phyloP scores from a whole-genome alignment of 2,888 invertebrate genomes.

The Pocota personata region DNA sequence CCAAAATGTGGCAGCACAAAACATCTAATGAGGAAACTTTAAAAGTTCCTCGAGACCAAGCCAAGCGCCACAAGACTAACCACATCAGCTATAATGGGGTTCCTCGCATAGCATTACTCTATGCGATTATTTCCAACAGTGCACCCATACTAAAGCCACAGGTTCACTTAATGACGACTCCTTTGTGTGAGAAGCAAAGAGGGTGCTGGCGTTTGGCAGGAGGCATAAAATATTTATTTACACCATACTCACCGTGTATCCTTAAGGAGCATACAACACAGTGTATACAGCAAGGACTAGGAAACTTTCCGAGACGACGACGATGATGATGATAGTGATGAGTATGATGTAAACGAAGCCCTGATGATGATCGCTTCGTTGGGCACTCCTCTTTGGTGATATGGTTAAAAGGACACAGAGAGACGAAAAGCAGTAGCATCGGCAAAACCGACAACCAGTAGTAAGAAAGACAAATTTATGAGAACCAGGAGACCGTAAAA shows the following conservation, averaged over 20 bases:
- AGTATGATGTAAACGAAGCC: constrained; percentile 18
- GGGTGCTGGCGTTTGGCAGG: constrained; percentile 15
- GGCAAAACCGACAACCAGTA: background rate
- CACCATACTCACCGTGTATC: constrained; percentile 21
- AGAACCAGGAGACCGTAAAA: constrained; percentile 48
- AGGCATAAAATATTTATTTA: constrained; percentile 60
- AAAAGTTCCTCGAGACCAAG: constrained; percentile 38
- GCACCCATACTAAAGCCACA: constrained; percentile 39
- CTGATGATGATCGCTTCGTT: constrained; percentile 38
- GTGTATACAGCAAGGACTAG: background rate
- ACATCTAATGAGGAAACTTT: constrained; percentile 63
- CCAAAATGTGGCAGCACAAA: constrained; percentile 49
- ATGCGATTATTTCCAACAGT: constrained; percentile 48
- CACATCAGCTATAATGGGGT: constrained; percentile 43
- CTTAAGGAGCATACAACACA: constrained; percentile 2
- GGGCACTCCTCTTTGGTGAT: constrained; percentile 8
- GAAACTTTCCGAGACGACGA: background rate
- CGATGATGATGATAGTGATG: constrained; percentile 16
- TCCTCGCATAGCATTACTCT: constrained; percentile 34
- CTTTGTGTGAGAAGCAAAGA: constrained; percentile 4
- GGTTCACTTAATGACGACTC: constrained; percentile 48
- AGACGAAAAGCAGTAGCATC: constrained; percentile 13
- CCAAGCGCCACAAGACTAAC: constrained; percentile 32
- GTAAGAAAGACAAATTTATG: constrained; percentile 50
- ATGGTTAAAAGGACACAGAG: constrained; percentile 20